Evolutionary conservation across 2,113 vertebrate species (phyloP), one percentile per base, ranked within the genome.

Genomic region (Crotophaga sulcirostris): DNA sequence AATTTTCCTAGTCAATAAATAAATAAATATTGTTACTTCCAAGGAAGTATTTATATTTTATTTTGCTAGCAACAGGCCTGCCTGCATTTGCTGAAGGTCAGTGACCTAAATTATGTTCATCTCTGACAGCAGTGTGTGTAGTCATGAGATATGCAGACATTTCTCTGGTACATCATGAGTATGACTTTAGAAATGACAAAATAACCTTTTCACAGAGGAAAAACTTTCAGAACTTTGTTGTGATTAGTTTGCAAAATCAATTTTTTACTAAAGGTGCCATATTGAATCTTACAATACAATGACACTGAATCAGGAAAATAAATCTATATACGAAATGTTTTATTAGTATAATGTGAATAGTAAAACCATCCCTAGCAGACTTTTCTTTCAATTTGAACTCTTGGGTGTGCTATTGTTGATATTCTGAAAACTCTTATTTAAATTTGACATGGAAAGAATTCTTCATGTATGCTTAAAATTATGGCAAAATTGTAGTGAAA

Each of bases 101-200:
- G 92, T 96, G 96, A 94, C 95, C 85, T 94, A 87, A 93, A 96
- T 96, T 90, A 64, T 94, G 81, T 47, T 95, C 47, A 58, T 92
- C 78, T 90, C 81, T 83, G 78, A 80, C 89, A 94, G 33, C 84
- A 73, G 70, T 69, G 51, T 84, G 33, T 91, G 45, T 38, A 90
- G 72, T 51, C 78, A 60, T 66, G 85, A 93, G 72, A 64, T 83
- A 55, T 14, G 54, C 78, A 94, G 70, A 77, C 81, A 34, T 59
- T 94, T 87, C 72, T 91, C 45, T 67, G 19, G 6, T 51, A 7
- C 58, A 95, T 75, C 69, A 16, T 2, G 18, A 81, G 19, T 17
- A 5, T 51, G 69, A 79, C 73, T 89, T 51, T 0, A 60, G 68
- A 92, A 94, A 67, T 92, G 23, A 40, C 20, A 55, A 81, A 74